Conservation (phyloP, 2,113 vertebrate genomes). For the Emydura subglobosa region DNA sequence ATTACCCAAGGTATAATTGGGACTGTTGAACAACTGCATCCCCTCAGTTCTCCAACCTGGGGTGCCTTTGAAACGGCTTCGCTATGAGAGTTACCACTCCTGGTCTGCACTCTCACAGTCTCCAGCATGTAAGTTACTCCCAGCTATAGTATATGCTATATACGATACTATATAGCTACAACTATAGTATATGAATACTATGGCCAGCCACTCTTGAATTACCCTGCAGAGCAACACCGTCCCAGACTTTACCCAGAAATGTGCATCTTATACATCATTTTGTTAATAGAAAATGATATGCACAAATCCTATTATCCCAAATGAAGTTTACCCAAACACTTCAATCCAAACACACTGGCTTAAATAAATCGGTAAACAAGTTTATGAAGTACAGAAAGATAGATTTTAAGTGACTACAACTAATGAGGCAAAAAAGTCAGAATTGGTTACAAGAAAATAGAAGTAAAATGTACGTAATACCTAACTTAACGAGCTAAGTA, state of each 20-base stretch:
- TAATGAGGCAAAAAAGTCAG: background rate
- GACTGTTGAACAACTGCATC: background rate
- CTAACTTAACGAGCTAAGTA: background rate
- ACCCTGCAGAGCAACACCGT: background rate
- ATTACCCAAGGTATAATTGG: background rate
- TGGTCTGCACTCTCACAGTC: background rate
- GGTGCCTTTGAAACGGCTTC: background rate
- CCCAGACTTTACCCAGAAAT: background rate
- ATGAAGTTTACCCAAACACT: no score
- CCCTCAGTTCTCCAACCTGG: background rate
- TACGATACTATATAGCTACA: background rate
- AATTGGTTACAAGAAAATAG: background rate
- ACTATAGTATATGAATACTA: background rate
- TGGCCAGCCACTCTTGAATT: background rate
- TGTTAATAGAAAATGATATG: background rate
- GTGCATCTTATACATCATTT: no score
- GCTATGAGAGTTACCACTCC: background rate
- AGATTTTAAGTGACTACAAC: background rate
- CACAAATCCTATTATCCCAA: background rate
- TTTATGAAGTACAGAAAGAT: background rate
- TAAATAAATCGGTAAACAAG: background rate
- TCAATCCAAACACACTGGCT: background rate
- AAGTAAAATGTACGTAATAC: background rate
- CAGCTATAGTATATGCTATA: background rate
- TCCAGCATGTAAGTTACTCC: background rate